A percentile compares a stretch with the other conserved stretches of the same genome.
Conservation (phyloP, 2,888 invertebrate genomes). For the Melanophora roralis region DNA sequence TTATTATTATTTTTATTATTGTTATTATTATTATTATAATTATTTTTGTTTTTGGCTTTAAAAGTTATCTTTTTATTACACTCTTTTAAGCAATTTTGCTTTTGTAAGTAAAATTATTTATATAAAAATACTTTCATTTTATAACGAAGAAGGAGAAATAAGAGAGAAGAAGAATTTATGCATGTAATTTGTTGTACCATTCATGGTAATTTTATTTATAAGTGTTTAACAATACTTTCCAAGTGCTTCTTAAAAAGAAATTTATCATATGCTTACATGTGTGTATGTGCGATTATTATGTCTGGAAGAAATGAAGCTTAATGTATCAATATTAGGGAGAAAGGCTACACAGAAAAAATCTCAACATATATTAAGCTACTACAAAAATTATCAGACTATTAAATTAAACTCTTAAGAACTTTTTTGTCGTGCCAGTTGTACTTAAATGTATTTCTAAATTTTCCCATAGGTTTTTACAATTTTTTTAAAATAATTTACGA, state of each 20-base stretch:
- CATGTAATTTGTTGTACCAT: conserved; percentile 68
- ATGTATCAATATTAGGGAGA: conserved; percentile 1
- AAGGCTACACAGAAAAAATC: background rate
- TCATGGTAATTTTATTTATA: conserved; percentile 66
- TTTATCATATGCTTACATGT: conserved; percentile 33
- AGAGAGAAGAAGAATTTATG: conserved; percentile 63
- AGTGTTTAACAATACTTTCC: conserved; percentile 10
- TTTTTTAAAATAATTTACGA: too few relatives aligned
- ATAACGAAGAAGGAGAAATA: background rate
- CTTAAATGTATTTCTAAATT: too few relatives aligned
- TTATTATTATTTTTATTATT: too few relatives aligned
- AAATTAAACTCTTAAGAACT: too few relatives aligned
- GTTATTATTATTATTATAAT: too few relatives aligned
- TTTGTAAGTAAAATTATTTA: background rate
- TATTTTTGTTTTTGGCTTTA: too few relatives aligned
- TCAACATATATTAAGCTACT: too few relatives aligned
- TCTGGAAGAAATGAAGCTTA: background rate
- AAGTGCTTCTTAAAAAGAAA: background rate
- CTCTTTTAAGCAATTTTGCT: conserved; percentile 4
- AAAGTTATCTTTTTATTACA: background rate
- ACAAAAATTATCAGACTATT: too few relatives aligned
- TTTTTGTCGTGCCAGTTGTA: too few relatives aligned
- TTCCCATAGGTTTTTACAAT: too few relatives aligned
- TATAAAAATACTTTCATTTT: conserved; percentile 5
- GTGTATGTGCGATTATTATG: background rate